phyloP scores from a whole-genome alignment of 1,140 invertebrate genomes.

The Diorhabda sublineata region DNA sequence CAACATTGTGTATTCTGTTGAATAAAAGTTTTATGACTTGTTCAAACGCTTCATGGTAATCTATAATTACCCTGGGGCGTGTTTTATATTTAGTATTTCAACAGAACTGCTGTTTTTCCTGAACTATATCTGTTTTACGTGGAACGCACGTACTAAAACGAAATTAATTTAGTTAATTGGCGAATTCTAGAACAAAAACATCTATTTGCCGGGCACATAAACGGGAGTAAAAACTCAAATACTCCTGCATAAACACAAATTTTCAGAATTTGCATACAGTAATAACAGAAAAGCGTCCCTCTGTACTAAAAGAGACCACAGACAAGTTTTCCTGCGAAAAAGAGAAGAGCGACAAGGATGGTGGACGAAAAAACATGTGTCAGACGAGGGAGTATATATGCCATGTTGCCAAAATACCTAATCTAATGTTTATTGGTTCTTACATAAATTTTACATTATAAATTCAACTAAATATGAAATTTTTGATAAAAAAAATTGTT shows the following conservation, averaged over 20 bases:
- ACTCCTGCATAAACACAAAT: slow-evolving; percentile 44
- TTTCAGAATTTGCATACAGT: slow-evolving; percentile 40
- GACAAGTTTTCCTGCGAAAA: slow-evolving; percentile 11
- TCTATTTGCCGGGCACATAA: slow-evolving; percentile 33
- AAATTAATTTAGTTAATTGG: slow-evolving; percentile 38
- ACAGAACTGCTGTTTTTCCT: no score
- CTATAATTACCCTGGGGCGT: no score
- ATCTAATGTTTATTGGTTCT: no score
- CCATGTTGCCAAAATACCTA: background rate
- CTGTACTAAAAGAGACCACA: slow-evolving; percentile 10
- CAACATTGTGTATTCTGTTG: no score
- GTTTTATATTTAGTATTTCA: no score
- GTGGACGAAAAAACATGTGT: slow-evolving; percentile 40
- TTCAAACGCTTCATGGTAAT: no score
- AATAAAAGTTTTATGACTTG: no score
- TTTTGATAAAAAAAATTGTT: no score
- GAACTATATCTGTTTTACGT: background rate
- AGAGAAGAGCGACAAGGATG: slow-evolving; percentile 26
- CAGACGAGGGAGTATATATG: slow-evolving; percentile 32
- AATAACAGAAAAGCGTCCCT: slow-evolving; percentile 32
- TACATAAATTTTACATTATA: no score
- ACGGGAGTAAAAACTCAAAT: slow-evolving; percentile 37
- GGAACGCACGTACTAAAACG: slow-evolving; percentile 25
- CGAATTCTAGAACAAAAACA: slow-evolving; percentile 35
- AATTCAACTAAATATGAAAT: no score